phyloP scores from a whole-genome alignment of 2,888 invertebrate species.

The Cryptocephalus primarius region DNA sequence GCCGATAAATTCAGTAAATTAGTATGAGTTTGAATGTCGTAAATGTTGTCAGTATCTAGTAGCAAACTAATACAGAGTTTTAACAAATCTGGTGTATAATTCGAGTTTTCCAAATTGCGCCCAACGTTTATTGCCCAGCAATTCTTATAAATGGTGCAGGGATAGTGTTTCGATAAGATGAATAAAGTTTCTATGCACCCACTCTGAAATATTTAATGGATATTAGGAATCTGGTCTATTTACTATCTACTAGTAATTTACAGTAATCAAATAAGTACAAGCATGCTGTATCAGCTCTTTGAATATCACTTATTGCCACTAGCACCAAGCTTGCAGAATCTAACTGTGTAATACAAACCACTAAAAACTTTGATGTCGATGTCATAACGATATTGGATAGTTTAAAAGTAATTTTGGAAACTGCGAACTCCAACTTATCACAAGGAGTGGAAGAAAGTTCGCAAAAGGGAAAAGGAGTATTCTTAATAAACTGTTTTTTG shows the following conservation, averaged over 20 bases:
- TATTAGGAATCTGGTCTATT: too few relatives aligned
- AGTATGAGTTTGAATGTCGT: conserved; percentile 43
- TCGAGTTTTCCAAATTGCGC: conserved; percentile 9
- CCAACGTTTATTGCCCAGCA: conserved; percentile 46
- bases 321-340: too few relatives aligned
- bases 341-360: conserved; percentile 43
- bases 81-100: conserved; percentile 23
- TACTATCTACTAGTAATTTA: too few relatives aligned
- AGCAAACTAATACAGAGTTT: conserved; percentile 36
- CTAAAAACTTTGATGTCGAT: conserved; percentile 54
- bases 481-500: conserved; percentile 39
- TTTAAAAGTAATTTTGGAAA: conserved; percentile 45
- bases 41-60: conserved; percentile 40
- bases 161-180: conserved; percentile 52
- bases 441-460: conserved; percentile 24
- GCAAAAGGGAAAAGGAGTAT: conserved; percentile 42
- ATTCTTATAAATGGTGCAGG: conserved; percentile 53
- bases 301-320: too few relatives aligned
- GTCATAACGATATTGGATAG: conserved; percentile 45
- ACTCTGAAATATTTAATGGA: conserved; percentile 33
- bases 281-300: too few relatives aligned
- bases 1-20: conserved; percentile 43
- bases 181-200: conserved; percentile 61
- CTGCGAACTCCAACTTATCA: conserved; percentile 38
- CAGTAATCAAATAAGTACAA: too few relatives aligned